These are phyloP conservation scores for Drosophila meridiana DNA, from an alignment of 2,888 invertebrate species.

Conservation along the genomic window DNA sequence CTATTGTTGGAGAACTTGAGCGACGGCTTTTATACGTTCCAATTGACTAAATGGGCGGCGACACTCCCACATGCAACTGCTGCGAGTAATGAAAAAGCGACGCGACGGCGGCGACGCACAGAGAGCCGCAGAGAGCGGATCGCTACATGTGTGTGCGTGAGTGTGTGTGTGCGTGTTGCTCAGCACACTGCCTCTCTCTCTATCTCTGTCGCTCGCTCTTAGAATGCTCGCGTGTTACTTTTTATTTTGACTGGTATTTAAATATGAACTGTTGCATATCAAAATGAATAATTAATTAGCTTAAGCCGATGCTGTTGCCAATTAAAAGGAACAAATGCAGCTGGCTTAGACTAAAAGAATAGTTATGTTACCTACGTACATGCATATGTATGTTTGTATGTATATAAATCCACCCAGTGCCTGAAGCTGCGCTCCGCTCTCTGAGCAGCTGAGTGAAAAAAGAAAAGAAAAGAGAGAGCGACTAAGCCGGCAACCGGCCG, in stretches of 20 bases:
- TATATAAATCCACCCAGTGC: constrained; percentile 1
- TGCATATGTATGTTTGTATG: neutral
- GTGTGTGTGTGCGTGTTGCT: neutral
- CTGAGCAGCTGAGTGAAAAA: constrained; percentile 9
- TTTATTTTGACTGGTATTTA: constrained; percentile 16
- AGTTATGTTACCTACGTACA: constrained; percentile 2
- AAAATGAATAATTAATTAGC: constrained; percentile 13
- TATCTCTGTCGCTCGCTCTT: neutral
- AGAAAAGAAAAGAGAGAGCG: constrained; percentile 13
- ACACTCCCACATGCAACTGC: constrained; percentile 47
- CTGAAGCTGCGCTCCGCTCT: constrained; percentile 16
- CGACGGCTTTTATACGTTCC: constrained; percentile 55
- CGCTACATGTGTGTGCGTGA: constrained; percentile 2
- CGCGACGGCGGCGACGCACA: constrained; percentile 3
- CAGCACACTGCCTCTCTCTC: neutral
- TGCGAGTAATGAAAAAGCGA: constrained; percentile 23
- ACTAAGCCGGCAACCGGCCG: constrained; percentile 45
- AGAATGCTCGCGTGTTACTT: constrained; percentile 11
- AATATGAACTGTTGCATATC: constrained; percentile 6
- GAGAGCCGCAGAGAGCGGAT: constrained; percentile 25
- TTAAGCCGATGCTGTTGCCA: constrained; percentile 1
- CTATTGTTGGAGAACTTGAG: constrained; percentile 53
- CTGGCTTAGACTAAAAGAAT: constrained; percentile 7
- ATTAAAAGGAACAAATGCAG: constrained; percentile 10
- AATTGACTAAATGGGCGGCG: constrained; percentile 51